Base-by-base conservation (phyloP, 2,888 invertebrate genomes). In the Athrips mouffetella region DNA sequence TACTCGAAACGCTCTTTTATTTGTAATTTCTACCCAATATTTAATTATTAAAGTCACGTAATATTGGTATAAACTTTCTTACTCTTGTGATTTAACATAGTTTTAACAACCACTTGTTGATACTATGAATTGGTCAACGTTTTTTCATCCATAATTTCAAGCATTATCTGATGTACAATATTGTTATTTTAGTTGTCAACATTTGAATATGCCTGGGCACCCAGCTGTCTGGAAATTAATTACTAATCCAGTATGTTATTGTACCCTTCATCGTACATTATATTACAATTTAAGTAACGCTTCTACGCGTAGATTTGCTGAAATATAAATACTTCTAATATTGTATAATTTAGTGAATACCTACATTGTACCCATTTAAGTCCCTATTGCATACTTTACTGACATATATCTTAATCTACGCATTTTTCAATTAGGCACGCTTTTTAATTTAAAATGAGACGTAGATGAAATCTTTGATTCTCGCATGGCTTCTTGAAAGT, bases 291-390 rank as follows among this genome's bases (percentile, higher is more conserved):
- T 86, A 85, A 85, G 82, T 83, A 82, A 78, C 76, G 87, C 87
- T 86, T 87, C 53, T 60, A 77, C 59, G 87, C 84, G 83, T 88
- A 88, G 87, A 79, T 76, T 73, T 75, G 86, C 87, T 84, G 83
- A 77, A 67, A 70, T 80, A 75, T 76, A 66, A 63, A 65, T 60
- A 70, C 71, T 80, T 81, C 65, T 76, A 82, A 73, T 80, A 84
- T 79, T 80, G 55, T 86, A 86, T 87, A 83, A 84, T 87, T 86
- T 85, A 86, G 84, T 83, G 72, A 67, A 70, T 77, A 82, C 76
- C 75, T 73, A 84, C 82, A 83, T 78, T 83, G 63, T 85, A 86
- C 79, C 85, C 84, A 77, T 70, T 82, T 85, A 79, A 72, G 79
- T 80, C 81, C 68, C 71, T 73, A 78, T 66, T 65, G 60, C 79